Conservation (phyloP, 1,140 invertebrate species). For the Drosophila sucinea region DNA sequence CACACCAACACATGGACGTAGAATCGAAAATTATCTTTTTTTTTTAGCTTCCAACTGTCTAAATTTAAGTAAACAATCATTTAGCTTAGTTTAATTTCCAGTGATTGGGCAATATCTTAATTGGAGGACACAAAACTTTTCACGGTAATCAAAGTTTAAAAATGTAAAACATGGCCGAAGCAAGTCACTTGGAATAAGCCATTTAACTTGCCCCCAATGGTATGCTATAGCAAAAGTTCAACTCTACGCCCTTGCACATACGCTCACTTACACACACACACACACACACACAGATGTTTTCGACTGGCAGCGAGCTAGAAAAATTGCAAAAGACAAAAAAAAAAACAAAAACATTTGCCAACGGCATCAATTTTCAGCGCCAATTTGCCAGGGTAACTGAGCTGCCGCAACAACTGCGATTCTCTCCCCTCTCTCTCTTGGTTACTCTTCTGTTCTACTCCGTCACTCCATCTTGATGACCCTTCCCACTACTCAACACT, state of each 20-base stretch:
- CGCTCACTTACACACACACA: constrained; percentile 7
- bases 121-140: no score
- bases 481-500: constrained; percentile 32
- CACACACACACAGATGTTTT: constrained; percentile 18
- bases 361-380: constrained; percentile 63
- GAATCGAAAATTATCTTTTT: not conserved
- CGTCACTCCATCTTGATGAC: constrained; percentile 23
- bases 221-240: not conserved
- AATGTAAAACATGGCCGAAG: no score
- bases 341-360: constrained; percentile 61
- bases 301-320: constrained; percentile 54
- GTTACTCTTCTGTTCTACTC: not conserved
- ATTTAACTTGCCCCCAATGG: not conserved
- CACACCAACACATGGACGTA: not conserved
- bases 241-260: not conserved
- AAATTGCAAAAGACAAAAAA: constrained; percentile 49
- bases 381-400: constrained; percentile 57
- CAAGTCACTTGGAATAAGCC: no score
- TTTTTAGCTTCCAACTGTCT: no score
- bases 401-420: constrained; percentile 42
- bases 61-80: no score
- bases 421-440: not conserved
- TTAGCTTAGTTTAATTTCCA: no score
- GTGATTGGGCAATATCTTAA: no score
- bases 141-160: no score